Evolutionary conservation across 2,888 invertebrate species (phyloP).

Genomic region (Perizoma flavofasciatum): DNA sequence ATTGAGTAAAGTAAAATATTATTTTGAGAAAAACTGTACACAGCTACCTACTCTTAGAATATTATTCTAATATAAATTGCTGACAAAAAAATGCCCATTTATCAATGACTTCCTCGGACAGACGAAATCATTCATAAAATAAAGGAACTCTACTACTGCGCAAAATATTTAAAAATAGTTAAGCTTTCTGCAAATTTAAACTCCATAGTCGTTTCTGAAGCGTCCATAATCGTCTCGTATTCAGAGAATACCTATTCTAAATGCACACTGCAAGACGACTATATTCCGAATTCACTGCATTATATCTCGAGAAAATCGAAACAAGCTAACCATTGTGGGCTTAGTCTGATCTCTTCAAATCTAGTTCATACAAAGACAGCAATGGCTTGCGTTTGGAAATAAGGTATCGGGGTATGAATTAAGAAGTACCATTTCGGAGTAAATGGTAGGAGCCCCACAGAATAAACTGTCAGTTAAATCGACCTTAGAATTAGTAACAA

Average conservation of each 20-base stretch:
- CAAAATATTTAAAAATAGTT: slow-evolving; percentile 1
- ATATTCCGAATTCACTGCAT: slow-evolving; percentile 11
- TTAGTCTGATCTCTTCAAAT: not conserved
- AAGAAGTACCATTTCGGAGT: slow-evolving; percentile 39
- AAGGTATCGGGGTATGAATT: slow-evolving; percentile 28
- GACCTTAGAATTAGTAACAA: slow-evolving; percentile 39
- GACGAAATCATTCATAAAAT: no score
- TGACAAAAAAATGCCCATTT: no score
- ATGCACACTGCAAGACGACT: slow-evolving; percentile 41
- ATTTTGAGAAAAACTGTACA: no score
- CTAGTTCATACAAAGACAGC: slow-evolving; percentile 24
- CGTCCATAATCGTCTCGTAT: slow-evolving; percentile 39
- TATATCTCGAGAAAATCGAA: slow-evolving; percentile 19
- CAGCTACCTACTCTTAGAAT: no score
- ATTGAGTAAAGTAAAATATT: no score
- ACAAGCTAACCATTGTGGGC: slow-evolving; percentile 29
- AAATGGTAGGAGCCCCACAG: slow-evolving; percentile 37
- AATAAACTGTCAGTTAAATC: slow-evolving; percentile 45
- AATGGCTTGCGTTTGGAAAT: slow-evolving; percentile 27
- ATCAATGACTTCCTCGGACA: no score
- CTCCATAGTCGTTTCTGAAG: slow-evolving; percentile 34
- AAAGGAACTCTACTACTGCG: no score
- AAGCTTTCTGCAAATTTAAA: slow-evolving; percentile 42
- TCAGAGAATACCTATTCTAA: slow-evolving; percentile 47
- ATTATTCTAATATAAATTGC: no score